These are phyloP conservation scores for Crax fasciolata DNA, from an alignment of 2,797 vertebrate species.

Conservation along the genomic window DNA sequence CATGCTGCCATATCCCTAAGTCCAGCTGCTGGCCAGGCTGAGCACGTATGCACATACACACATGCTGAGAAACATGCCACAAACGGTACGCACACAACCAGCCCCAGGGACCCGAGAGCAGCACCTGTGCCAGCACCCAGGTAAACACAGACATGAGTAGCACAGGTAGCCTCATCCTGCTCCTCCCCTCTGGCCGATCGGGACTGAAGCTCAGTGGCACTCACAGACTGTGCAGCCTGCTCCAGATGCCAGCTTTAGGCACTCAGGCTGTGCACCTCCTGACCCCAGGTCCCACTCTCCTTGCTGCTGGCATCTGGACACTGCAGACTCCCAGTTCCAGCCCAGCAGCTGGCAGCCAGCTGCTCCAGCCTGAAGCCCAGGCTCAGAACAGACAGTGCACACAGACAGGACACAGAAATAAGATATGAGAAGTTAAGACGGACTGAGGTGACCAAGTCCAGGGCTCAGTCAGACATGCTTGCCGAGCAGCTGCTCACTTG, in stretches of 20 bases:
- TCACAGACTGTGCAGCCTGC: not conserved
- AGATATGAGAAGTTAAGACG: not conserved
- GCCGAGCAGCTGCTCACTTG: not conserved
- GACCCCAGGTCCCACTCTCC: not conserved
- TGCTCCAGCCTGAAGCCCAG: not conserved
- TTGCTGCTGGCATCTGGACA: not conserved
- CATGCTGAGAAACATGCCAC: rapidly evolving
- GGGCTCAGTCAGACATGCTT: not conserved
- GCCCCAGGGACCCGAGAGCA: not conserved
- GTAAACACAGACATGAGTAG: not conserved
- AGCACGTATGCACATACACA: not conserved
- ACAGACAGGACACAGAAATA: not conserved
- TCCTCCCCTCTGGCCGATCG: too few species aligned
- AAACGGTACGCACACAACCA: rapidly evolving
- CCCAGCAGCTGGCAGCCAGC: not conserved
- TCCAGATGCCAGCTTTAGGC: not conserved
- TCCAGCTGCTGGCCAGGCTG: not conserved
- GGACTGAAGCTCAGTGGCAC: not conserved
- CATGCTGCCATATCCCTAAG: not conserved
- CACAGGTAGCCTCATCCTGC: not conserved
- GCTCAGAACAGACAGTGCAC: not conserved
- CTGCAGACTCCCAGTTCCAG: rapidly evolving
- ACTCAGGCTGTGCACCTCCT: not conserved
- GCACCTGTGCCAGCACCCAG: not conserved
- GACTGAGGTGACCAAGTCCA: not conserved